Evolutionary conservation across 2,797 vertebrate genomes (phyloP).

Genomic region (Lagorchestes hirsutus): DNA sequence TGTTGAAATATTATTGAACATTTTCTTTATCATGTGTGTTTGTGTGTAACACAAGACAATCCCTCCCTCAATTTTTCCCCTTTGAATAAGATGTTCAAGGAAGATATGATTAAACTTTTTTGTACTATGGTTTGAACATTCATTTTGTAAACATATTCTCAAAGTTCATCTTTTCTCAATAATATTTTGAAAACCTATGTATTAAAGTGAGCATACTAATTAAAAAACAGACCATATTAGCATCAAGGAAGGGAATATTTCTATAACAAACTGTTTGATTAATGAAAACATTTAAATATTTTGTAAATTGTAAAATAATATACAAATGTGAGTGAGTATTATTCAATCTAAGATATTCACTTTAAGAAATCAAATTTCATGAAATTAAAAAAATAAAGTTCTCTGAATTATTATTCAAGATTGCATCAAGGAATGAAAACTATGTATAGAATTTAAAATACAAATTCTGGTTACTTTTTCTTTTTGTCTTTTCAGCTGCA

Average conservation of each 20-base stretch:
- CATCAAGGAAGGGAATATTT: neutral
- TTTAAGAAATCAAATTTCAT: neutral
- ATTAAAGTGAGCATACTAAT: neutral
- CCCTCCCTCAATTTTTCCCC: slow-evolving; percentile 10
- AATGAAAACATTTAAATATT: neutral
- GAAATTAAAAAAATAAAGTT: neutral
- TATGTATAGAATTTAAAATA: neutral
- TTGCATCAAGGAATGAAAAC: neutral
- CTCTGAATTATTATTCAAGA: neutral
- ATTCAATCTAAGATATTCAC: neutral
- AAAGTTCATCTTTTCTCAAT: slow-evolving; percentile 11
- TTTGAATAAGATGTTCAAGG: slow-evolving; percentile 4
- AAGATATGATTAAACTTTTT: slow-evolving; percentile 45
- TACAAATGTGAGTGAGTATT: neutral
- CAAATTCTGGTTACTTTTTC: slow-evolving; percentile 37
- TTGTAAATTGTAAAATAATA: neutral
- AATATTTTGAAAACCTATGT: slow-evolving; percentile 6
- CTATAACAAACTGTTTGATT: neutral
- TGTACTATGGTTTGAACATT: slow-evolving; percentile 23
- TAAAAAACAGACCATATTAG: slow-evolving; percentile 14
- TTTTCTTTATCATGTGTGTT: slow-evolving; percentile 14
- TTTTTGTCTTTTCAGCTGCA: slow-evolving; percentile 30
- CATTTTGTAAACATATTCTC: neutral
- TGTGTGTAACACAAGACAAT: neutral
- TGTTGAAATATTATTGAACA: slow-evolving; percentile 28